Percentiles rank a stretch among this genome's conserved stretches.
phyloP scores from a whole-genome alignment of 1,140 invertebrate species.

The Rhagoletis pomonella region DNA sequence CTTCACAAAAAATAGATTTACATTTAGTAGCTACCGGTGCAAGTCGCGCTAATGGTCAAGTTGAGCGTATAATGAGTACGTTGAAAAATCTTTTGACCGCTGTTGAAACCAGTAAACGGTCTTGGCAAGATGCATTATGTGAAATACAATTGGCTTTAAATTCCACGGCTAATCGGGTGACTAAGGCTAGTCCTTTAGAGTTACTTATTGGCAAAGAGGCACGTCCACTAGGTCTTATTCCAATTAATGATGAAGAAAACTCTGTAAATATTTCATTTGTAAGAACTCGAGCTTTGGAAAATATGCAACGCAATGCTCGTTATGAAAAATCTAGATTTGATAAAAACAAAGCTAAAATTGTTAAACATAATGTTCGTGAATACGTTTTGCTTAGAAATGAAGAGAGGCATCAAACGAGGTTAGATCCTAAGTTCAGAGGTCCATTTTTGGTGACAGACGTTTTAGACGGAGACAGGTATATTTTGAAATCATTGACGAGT shows the following conservation, averaged over 20 bases:
- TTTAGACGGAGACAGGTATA: no score
- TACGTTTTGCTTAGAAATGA: no score
- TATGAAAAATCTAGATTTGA: neutral
- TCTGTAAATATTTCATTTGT: conserved; percentile 54
- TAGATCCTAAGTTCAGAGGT: no score
- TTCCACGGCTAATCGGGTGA: conserved; percentile 63
- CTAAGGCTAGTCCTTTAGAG: conserved; percentile 64
- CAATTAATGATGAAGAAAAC: conserved; percentile 55
- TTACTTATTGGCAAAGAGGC: conserved; percentile 66
- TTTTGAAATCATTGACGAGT: no score
- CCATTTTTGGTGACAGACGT: no score
- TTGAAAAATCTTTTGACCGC: conserved; percentile 65
- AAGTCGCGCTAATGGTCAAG: conserved; percentile 58
- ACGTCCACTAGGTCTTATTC: conserved; percentile 63
- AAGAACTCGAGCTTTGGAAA: conserved; percentile 22
- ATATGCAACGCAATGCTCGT: neutral
- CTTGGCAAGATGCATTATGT: conserved; percentile 67
- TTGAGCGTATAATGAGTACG: conserved; percentile 66
- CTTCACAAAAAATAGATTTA: conserved; percentile 59
- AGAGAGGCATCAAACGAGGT: no score
- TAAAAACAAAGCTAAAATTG: no score
- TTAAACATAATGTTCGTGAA: no score
- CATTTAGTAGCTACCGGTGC: conserved; percentile 64
- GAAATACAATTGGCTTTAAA: conserved; percentile 69
- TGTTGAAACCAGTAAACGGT: conserved; percentile 60